phyloP scores from a whole-genome alignment of 2,113 vertebrate genomes.

The Semnornis frantzii region DNA sequence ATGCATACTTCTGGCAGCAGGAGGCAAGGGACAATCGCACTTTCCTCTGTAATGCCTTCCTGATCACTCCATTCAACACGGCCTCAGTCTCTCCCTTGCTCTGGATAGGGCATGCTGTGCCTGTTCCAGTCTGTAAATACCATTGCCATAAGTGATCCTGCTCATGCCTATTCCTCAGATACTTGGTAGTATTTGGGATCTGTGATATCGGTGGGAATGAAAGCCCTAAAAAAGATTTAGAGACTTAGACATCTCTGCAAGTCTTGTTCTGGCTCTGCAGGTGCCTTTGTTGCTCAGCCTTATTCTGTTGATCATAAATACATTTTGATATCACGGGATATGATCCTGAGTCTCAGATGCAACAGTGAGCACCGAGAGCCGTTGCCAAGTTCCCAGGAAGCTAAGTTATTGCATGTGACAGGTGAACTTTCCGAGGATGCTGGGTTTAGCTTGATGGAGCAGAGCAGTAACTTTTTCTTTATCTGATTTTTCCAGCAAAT shows the following conservation, averaged over 20 bases:
- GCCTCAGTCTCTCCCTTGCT: not conserved
- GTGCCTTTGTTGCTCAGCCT: not conserved
- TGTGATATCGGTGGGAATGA: not conserved
- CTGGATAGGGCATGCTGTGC: not conserved
- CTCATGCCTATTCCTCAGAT: not conserved
- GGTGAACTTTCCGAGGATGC: constrained; percentile 36
- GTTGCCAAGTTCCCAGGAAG: not conserved
- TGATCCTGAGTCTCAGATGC: not conserved
- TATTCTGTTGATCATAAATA: not conserved
- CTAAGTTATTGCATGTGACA: constrained; percentile 22
- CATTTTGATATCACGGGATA: not conserved
- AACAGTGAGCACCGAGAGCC: not conserved
- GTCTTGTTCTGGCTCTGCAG: not conserved
- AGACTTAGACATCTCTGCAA: not conserved
- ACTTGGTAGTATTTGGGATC: not conserved
- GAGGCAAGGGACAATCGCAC: not conserved
- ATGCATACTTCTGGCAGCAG: not conserved
- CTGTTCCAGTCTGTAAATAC: not conserved
- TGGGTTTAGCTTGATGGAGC: constrained; percentile 45
- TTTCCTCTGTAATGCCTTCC: not conserved
- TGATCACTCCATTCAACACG: not conserved
- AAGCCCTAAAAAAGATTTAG: not conserved
- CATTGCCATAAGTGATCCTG: not conserved
- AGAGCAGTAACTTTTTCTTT: constrained; percentile 27
- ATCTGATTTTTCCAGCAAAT: constrained; percentile 50